These are phyloP conservation scores for Vultur gryphus DNA, from an alignment of 2,797 vertebrate species.

Conservation along the genomic window DNA sequence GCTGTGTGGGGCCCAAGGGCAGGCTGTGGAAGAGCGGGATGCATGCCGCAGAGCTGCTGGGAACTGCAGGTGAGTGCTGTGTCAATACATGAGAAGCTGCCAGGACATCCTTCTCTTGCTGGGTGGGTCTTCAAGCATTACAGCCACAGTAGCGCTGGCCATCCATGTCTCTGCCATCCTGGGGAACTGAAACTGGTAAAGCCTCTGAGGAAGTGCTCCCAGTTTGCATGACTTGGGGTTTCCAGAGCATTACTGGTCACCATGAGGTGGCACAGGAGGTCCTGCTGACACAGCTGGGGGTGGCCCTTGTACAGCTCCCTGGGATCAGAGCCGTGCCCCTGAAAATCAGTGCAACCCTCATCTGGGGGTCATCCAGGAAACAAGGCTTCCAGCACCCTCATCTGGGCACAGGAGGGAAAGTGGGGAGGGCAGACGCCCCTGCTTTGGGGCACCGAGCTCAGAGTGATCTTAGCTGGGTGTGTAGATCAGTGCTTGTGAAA, in stretches of 20 bases:
- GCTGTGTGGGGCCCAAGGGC: accelerated
- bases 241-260: background rate
- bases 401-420: background rate
- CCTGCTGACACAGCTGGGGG: background rate
- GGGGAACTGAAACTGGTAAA: background rate
- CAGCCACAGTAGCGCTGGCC: accelerated
- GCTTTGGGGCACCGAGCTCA: background rate
- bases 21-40: background rate
- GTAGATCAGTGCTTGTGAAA: background rate
- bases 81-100: accelerated
- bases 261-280: background rate
- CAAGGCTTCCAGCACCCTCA: background rate
- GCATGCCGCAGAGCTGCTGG: background rate
- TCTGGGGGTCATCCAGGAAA: background rate
- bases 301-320: background rate
- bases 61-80: background rate
- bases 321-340: background rate
- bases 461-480: background rate
- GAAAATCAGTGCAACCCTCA: accelerated
- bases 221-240: background rate
- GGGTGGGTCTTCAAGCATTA: no score
- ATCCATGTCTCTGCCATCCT: accelerated
- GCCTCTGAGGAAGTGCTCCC: background rate
- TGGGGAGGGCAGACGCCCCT: background rate
- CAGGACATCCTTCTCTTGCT: no score